These are phyloP conservation scores for Meiosimyza platycephala DNA, from an alignment of 2,888 invertebrate species.

Conservation along the genomic window DNA sequence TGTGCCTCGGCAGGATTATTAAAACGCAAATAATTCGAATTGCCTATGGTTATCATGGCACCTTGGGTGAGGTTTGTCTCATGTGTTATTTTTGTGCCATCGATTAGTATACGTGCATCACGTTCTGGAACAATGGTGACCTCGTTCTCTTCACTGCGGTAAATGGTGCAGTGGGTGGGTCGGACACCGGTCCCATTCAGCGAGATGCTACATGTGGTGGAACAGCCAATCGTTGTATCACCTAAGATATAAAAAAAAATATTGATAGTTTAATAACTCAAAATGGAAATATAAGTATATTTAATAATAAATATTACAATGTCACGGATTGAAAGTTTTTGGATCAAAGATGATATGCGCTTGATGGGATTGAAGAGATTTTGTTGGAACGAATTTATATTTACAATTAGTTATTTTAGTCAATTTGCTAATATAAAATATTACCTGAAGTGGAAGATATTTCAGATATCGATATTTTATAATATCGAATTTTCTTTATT, in stretches of 20 bases:
- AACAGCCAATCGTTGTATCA: conserved; percentile 83
- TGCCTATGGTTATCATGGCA: conserved; percentile 90
- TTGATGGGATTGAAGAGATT: too few relatives aligned
- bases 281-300: conserved; percentile 22
- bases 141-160: conserved; percentile 81
- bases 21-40: conserved; percentile 91
- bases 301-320: conserved; percentile 7
- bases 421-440: too few relatives aligned
- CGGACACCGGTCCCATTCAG: conserved; percentile 89
- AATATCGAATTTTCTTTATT: too few relatives aligned
- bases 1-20: conserved; percentile 92
- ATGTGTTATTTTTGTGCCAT: conserved; percentile 77
- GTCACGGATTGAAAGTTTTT: too few relatives aligned
- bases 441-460: too few relatives aligned
- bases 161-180: conserved; percentile 86
- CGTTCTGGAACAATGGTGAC: conserved; percentile 84
- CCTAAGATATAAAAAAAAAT: conserved; percentile 70
- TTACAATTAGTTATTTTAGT: too few relatives aligned
- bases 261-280: conserved; percentile 45
- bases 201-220: conserved; percentile 83
- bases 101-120: conserved; percentile 77
- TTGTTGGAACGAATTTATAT: too few relatives aligned
- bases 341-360: too few relatives aligned
- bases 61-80: conserved; percentile 87
- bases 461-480: too few relatives aligned